Evolutionary conservation across 1,140 invertebrate genomes (phyloP), one percentile per base, ranked within the genome.

Genomic region (Ceratitis capitata): DNA sequence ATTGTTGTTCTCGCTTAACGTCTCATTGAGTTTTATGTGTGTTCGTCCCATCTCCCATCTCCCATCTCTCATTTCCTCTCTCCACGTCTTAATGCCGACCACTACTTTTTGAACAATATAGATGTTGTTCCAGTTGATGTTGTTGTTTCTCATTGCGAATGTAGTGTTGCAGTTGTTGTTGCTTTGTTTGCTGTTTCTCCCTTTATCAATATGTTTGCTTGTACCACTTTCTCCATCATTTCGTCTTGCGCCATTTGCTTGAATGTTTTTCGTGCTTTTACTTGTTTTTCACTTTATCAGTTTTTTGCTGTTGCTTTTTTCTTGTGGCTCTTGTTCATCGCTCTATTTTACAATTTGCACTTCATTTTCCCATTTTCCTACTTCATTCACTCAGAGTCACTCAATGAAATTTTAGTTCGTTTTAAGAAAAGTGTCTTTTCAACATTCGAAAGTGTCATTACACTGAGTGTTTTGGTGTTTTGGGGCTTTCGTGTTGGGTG

Each of bases 11-110:
- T 47, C 58, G 58, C 58, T 85, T 85, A 32, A 85, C 84, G 58
- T 85, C 74, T 85, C 61, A 85, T 85, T 85, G 45, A 26, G 49
- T 85, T 85, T 69, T 49, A 85, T 49, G 64, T 69, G 39, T 83
- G 45, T 51, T 53, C 47, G 32, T 39, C 56, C n/a, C 32, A 32
- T 39, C 35, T 39, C 32, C 16, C 32, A 56, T 12, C 5, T n/a
- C n/a, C n/a, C n/a, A n/a, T n/a, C n/a, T n/a, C n/a, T n/a, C n/a
- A n/a, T n/a, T n/a, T n/a, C 51, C 23, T 56, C 51, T 56, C 23
- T 7, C 19, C 51, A n/a, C 19, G 51, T 56, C n/a, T n/a, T 56
- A 5, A 56, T n/a, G 14, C 19, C 6, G 51, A 14, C 51, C n/a
- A 56, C 23, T 56, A 23, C 51, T 49, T 7, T 49, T 14, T 49